Evolutionary conservation across 2,888 invertebrate genomes (phyloP).

Genomic region (Amphiduros pacificus): DNA sequence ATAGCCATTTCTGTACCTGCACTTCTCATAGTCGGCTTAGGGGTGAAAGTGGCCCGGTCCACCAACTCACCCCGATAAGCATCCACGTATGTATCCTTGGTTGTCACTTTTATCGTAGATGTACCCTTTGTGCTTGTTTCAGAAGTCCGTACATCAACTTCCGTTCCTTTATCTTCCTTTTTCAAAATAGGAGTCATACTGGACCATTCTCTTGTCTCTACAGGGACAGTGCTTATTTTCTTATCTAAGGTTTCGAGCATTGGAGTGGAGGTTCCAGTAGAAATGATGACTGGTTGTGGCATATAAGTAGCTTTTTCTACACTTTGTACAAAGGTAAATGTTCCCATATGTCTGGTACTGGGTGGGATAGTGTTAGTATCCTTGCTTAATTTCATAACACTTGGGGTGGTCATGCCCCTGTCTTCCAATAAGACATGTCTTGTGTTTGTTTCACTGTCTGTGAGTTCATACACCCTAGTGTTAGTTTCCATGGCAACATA

Average conservation of each 20-base stretch:
- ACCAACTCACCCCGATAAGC: too few relatives aligned
- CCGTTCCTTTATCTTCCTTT: background rate
- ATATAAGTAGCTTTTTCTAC: slow-evolving; percentile 24
- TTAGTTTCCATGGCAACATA: too few relatives aligned
- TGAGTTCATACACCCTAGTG: background rate
- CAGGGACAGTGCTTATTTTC: slow-evolving; percentile 3
- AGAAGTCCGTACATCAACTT: too few relatives aligned
- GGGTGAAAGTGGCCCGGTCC: too few relatives aligned
- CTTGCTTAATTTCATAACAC: background rate
- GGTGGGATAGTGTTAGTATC: background rate
- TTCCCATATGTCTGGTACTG: slow-evolving; percentile 1
- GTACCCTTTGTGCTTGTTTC: too few relatives aligned
- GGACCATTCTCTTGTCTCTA: background rate
- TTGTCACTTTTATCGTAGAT: too few relatives aligned
- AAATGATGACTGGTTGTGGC: slow-evolving; percentile 15
- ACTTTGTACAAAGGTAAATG: slow-evolving; percentile 9
- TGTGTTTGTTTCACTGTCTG: background rate
- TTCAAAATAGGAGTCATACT: background rate
- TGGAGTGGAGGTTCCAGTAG: slow-evolving; percentile 18
- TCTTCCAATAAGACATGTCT: background rate
- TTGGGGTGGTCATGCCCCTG: background rate
- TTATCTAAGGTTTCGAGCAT: slow-evolving; percentile 3
- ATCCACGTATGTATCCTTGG: too few relatives aligned
- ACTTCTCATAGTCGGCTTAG: too few relatives aligned
- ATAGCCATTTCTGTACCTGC: background rate